Percentiles rank a stretch among this genome's conserved stretches.
These are phyloP conservation scores for Colistium nudipinnis DNA, from an alignment of 2,113 vertebrate species.

Conservation along the genomic window DNA sequence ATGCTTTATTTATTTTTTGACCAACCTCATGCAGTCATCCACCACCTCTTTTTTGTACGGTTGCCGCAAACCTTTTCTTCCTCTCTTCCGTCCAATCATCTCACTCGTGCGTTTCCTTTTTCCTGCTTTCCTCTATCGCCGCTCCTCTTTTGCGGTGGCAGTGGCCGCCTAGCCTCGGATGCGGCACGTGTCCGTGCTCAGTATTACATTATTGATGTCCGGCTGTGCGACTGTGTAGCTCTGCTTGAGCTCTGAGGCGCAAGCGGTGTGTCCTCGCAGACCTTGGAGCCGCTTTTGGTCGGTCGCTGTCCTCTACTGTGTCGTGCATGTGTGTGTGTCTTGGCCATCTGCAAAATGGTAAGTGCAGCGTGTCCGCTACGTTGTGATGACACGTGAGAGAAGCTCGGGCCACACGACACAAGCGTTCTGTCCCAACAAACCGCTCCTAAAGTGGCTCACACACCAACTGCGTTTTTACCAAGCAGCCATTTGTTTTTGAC, in stretches of 20 bases:
- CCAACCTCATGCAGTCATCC: no score
- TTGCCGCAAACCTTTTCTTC: conserved; percentile 15
- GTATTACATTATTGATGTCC: conserved; percentile 46
- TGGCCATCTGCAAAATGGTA: conserved; percentile 70
- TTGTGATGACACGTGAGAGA: conserved; percentile 39
- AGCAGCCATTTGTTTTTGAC: conserved; percentile 13
- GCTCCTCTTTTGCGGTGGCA: conserved; percentile 49
- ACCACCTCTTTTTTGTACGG: no score
- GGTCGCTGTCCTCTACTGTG: conserved; percentile 30
- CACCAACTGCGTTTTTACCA: not conserved
- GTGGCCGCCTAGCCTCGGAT: conserved; percentile 5
- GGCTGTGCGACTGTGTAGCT: conserved; percentile 22
- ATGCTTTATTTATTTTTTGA: not conserved
- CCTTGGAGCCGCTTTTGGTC: conserved; percentile 40
- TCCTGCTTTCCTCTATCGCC: conserved; percentile 4
- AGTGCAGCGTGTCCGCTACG: conserved; percentile 54
- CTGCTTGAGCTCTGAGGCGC: conserved; percentile 22
- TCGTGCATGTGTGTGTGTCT: conserved; percentile 6
- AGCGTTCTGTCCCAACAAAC: conserved; percentile 8
- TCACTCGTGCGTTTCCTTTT: conserved; percentile 10
- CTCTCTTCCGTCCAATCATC: not conserved
- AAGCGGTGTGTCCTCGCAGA: conserved; percentile 30
- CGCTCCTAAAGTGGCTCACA: not conserved
- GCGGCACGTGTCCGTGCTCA: conserved; percentile 45
- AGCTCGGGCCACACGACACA: not conserved